Base-by-base conservation (phyloP, 2,888 invertebrate species). In the Parnassius glacialis region DNA sequence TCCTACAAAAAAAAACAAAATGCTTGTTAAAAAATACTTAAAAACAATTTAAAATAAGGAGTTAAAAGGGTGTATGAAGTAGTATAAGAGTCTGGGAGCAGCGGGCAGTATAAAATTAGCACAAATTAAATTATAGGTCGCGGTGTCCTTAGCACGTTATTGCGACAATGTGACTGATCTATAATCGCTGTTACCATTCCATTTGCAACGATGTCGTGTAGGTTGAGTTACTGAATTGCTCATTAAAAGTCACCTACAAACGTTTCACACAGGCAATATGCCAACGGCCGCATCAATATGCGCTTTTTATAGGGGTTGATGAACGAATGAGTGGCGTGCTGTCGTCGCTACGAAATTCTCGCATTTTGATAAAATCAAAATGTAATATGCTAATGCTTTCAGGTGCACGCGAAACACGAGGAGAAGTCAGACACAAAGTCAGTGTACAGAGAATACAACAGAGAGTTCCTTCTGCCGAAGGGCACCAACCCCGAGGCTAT, bases 331-430 rank as follows among this genome's bases (percentile, higher is more conserved):
- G 20, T 57, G 50, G 52, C 62, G 59, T 43, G 52, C 12, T 48
- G 13, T 48, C 48, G 13, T 43, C 53, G 53, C 42, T 43, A 52
- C 45, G 41, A 43, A 52, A 50, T 47, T 56, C 16, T 53, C 56
- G 41, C 51, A 74, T 69, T 68, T 65, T 64, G 65, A 57, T 59
- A 68, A 53, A 67, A 70, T 68, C 73, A 70, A 70, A 67, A 61
- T 13, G 13, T 45, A 47, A 65, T 64, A 64, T 65, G 59, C 51
- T 68, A 59, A 74, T 66, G 65, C 72, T 92, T 93, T 57, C 90
- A 98, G 97, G 98, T 98, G 57, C 97, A 98, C 83, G 99, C 99
- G 67, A 98, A 98, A 90, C 99, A 99, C 91, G 98, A 99, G 89
- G 99, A 99, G 92, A 98, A 98, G 91, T 95, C 97, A 58, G 97